These are phyloP conservation scores for Anarrhichthys ocellatus DNA, from an alignment of 2,113 vertebrate species.

Conservation along the genomic window DNA sequence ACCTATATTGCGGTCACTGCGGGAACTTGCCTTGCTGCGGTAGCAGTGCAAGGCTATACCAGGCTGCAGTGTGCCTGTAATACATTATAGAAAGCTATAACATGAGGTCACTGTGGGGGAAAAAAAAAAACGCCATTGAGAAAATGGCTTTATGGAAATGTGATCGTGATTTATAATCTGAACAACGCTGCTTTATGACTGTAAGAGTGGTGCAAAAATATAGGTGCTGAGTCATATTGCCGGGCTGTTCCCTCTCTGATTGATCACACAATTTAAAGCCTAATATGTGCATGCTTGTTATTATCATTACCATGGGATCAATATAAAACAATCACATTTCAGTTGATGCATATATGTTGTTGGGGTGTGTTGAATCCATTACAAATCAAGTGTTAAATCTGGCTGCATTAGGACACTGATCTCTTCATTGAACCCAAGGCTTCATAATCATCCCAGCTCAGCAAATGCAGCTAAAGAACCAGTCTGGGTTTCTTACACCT, in stretches of 20 bases:
- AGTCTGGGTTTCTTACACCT: constrained; percentile 15
- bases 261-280: constrained; percentile 35
- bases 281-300: not conserved
- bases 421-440: not conserved
- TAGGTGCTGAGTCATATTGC: constrained; percentile 74
- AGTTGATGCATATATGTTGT: not conserved
- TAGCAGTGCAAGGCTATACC: constrained; percentile 11
- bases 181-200: not conserved
- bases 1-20: constrained; percentile 68
- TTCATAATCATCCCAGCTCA: constrained; percentile 6
- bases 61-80: constrained; percentile 13
- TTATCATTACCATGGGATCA: not conserved
- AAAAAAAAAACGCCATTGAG: not conserved
- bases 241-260: constrained; percentile 22
- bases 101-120: not conserved
- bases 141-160: not conserved
- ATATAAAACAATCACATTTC: not conserved
- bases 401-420: not conserved
- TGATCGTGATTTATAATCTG: not conserved
- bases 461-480: constrained; percentile 21
- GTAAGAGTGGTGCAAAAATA: not conserved
- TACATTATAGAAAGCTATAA: not conserved
- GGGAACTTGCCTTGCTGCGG: constrained; percentile 60
- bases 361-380: not conserved
- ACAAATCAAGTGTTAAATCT: not conserved